A percentile compares a stretch with the other conserved stretches of the same genome.
Evolutionary conservation across 2,888 invertebrate species (phyloP).

Genomic region (Sarcophaga rosellei): DNA sequence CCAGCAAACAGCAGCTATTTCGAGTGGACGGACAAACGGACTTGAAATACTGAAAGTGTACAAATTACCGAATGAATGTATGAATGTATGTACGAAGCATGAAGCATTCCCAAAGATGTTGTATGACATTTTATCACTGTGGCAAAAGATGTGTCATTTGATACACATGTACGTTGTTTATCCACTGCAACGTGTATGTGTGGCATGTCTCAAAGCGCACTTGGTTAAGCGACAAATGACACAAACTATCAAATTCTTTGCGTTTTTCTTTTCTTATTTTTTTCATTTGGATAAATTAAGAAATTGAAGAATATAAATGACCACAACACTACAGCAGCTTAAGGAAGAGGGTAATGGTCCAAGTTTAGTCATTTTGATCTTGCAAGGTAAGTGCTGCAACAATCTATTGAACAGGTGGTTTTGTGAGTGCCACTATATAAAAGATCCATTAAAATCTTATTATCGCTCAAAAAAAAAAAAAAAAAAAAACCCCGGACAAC

Average conservation of each 20-base stretch:
- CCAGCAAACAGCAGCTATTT: conserved; percentile 3
- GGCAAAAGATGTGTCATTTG: conserved; percentile 64
- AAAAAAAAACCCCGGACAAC: neutral
- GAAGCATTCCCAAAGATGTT: neutral
- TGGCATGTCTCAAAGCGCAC: conserved; percentile 66
- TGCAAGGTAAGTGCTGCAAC: neutral
- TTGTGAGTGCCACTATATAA: conserved; percentile 63
- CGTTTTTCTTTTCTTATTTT: conserved; percentile 10
- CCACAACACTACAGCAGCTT: conserved; percentile 35
- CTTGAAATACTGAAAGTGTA: neutral
- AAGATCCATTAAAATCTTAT: conserved; percentile 76
- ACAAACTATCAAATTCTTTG: conserved; percentile 45
- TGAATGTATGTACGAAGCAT: neutral
- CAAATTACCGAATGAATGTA: neutral
- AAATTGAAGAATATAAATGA: conserved; percentile 65
- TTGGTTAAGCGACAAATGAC: conserved; percentile 78
- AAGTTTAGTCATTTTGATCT: neutral
- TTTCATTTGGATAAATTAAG: conserved; percentile 13
- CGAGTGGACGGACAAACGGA: conserved; percentile 12
- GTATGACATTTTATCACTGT: neutral
- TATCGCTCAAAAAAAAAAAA: conserved; percentile 71
- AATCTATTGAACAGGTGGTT: conserved; percentile 74
- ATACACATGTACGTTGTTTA: conserved; percentile 33
- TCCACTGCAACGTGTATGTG: conserved; percentile 37
- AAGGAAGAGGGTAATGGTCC: conserved; percentile 38